These are phyloP conservation scores for Callosobruchus maculatus DNA, from an alignment of 2,888 invertebrate genomes.

Conservation along the genomic window DNA sequence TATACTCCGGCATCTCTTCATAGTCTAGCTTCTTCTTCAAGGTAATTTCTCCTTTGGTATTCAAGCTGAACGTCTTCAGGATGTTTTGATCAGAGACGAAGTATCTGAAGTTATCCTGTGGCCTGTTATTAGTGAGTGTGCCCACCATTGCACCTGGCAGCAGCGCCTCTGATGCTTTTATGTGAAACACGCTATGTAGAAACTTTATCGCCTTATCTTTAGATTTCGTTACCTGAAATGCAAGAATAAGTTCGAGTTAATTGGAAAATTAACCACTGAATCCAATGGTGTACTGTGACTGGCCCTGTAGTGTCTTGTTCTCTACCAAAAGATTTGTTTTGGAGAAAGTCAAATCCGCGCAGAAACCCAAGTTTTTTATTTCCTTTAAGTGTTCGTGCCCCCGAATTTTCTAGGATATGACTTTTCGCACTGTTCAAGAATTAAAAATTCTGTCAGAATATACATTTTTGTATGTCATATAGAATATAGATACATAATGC, in stretches of 20 bases:
- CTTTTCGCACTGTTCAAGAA: no score
- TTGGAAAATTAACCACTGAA: no score
- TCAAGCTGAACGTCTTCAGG: constrained; percentile 72
- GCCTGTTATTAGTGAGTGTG: constrained; percentile 64
- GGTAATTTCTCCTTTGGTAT: constrained; percentile 75
- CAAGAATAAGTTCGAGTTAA: not conserved
- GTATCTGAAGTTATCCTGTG: constrained; percentile 66
- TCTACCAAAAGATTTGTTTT: no score
- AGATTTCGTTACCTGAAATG: constrained; percentile 38
- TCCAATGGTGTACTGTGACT: no score
- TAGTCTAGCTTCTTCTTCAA: constrained; percentile 74
- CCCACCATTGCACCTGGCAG: constrained; percentile 70
- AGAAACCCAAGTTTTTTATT: no score
- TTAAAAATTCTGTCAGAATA: no score
- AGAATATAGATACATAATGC: no score
- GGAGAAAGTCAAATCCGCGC: no score
- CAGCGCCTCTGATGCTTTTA: constrained; percentile 72
- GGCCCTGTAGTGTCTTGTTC: no score
- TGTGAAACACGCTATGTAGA: constrained; percentile 65
- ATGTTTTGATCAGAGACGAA: constrained; percentile 72
- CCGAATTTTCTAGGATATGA: no score
- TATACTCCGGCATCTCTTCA: constrained; percentile 67
- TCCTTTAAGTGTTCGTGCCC: no score
- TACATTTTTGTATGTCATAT: no score
- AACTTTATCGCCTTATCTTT: constrained; percentile 55